A percentile compares a stretch with the other conserved stretches of the same genome.
Evolutionary conservation across 2,113 vertebrate species (phyloP).

Genomic region (Coracopsis vasa): DNA sequence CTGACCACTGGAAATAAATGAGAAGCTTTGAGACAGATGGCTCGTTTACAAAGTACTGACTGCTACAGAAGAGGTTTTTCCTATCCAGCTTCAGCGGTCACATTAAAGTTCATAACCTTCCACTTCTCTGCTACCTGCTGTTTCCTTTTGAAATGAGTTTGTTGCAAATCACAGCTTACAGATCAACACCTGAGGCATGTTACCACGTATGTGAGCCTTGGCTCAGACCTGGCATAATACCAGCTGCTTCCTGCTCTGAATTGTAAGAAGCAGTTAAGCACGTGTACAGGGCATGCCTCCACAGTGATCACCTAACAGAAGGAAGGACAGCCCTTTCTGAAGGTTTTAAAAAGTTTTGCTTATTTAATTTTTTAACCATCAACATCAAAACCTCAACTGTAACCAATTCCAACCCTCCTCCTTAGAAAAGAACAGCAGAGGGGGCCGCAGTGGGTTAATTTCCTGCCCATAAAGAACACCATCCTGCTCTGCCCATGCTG

Average conservation of each 20-base stretch:
- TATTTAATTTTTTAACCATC: background rate
- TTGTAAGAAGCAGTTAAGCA: background rate
- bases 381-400: background rate
- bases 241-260: background rate
- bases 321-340: background rate
- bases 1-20: background rate
- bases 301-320: background rate
- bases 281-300: background rate
- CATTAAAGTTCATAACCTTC: background rate
- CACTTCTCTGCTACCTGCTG: background rate
- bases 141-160: background rate
- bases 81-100: background rate
- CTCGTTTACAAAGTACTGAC: background rate
- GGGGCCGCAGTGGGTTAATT: background rate
- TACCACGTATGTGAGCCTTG: fast-evolving
- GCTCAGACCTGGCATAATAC: background rate
- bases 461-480: background rate
- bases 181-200: background rate
- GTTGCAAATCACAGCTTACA: background rate
- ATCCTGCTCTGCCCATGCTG: background rate
- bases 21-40: background rate
- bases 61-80: background rate
- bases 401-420: background rate
- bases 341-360: background rate
- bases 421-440: background rate